Conservation (phyloP, 2,888 invertebrate genomes). For the Drosophila dives region DNA sequence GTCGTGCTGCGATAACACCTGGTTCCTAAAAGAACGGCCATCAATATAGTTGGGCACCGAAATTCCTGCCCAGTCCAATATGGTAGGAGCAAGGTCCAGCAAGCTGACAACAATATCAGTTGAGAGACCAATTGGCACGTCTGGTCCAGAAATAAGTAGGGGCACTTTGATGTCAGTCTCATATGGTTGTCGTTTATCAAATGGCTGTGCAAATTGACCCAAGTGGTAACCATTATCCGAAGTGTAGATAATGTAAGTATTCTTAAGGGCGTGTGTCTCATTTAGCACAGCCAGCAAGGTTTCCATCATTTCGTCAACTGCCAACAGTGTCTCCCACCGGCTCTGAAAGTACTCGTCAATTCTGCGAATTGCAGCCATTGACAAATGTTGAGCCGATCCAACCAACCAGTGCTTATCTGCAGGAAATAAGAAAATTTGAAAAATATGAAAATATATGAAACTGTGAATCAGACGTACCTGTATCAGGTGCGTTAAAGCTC, state of each 20-base stretch:
- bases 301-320: conserved; percentile 94
- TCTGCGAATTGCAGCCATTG: conserved; percentile 86
- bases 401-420: conserved; percentile 95
- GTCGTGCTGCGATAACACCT: conserved; percentile 57
- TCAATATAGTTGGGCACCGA: conserved; percentile 87
- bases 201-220: conserved; percentile 94
- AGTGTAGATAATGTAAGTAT: conserved; percentile 93
- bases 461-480: conserved; percentile 46
- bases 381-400: conserved; percentile 87
- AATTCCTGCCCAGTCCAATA: conserved; percentile 89
- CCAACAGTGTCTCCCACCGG: conserved; percentile 92
- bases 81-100: conserved; percentile 94
- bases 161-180: conserved; percentile 95
- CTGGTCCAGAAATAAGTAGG: conserved; percentile 91
- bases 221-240: conserved; percentile 97
- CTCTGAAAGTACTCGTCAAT: conserved; percentile 90
- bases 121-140: conserved; percentile 85
- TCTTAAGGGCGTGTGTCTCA: conserved; percentile 86
- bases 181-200: conserved; percentile 96
- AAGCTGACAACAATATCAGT: conserved; percentile 88
- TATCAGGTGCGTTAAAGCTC: conserved; percentile 87
- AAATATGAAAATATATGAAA: neutral
- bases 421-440: conserved; percentile 29
- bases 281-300: conserved; percentile 87
- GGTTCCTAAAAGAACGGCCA: conserved; percentile 86